Percentiles rank a stretch among this genome's conserved stretches.
These are phyloP conservation scores for Fratercula arctica DNA, from an alignment of 2,797 vertebrate genomes.

Conservation along the genomic window DNA sequence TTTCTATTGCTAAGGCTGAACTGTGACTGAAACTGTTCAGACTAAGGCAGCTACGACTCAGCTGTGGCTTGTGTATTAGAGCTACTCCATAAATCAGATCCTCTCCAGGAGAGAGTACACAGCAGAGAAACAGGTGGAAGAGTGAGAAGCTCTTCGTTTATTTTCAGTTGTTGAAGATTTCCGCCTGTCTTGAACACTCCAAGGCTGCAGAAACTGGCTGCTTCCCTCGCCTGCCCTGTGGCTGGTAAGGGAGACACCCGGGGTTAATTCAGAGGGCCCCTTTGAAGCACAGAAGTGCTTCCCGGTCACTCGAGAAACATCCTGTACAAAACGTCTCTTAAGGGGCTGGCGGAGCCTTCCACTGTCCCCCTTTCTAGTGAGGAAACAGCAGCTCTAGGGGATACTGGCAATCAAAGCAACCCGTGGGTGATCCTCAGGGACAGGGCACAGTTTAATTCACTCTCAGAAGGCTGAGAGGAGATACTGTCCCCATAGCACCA, in stretches of 20 bases:
- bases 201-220: background rate
- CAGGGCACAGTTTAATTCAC: fast-evolving
- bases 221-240: background rate
- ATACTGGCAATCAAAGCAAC: background rate
- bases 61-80: background rate
- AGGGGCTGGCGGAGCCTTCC: background rate
- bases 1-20: background rate
- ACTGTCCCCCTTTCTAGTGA: background rate
- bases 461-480: background rate
- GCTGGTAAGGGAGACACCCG: background rate
- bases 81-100: background rate
- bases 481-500: background rate
- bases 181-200: background rate
- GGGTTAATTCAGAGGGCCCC: background rate
- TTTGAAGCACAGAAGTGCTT: background rate
- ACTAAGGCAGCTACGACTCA: background rate
- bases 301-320: background rate
- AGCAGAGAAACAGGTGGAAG: background rate
- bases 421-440: fast-evolving
- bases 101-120: background rate
- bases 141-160: background rate
- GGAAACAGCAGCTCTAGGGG: background rate
- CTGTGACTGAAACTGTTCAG: background rate
- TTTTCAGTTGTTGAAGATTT: background rate
- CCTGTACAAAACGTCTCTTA: background rate